A percentile compares a stretch with the other conserved stretches of the same genome.
These are phyloP conservation scores for Halcyon chelicuti DNA, from an alignment of 2,797 vertebrate genomes.

Conservation along the genomic window DNA sequence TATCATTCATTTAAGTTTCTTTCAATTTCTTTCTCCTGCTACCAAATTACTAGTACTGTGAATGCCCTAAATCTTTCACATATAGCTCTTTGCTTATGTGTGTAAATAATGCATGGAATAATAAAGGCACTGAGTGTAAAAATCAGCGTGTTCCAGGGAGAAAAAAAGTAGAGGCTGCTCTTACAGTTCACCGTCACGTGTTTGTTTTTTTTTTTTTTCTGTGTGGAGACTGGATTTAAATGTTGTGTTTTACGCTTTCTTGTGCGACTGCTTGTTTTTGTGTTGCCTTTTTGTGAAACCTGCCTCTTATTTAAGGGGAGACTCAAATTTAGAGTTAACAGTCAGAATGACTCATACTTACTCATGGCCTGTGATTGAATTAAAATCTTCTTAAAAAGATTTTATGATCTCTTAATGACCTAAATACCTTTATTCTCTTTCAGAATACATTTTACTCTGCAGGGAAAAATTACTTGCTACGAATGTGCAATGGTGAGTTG, in stretches of 20 bases:
- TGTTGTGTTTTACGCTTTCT: not conserved
- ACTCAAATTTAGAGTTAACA: not conserved
- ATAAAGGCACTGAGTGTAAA: not conserved
- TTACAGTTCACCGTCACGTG: not conserved
- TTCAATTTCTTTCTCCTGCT: not conserved
- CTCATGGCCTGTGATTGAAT: not conserved
- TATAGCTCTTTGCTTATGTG: not conserved
- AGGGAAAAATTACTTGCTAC: conserved; percentile 96
- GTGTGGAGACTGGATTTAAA: not conserved
- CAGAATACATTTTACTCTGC: conserved; percentile 97
- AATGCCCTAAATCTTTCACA: not conserved
- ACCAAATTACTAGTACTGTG: not conserved
- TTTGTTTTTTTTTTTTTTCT: not conserved
- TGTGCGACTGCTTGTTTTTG: not conserved
- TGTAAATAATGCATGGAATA: not conserved
- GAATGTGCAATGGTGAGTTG: conserved; percentile 98
- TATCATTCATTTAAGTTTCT: not conserved
- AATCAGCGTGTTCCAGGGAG: not conserved
- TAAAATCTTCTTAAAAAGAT: not conserved
- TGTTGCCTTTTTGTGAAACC: not conserved
- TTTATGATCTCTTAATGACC: not conserved
- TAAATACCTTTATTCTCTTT: conserved; percentile 35
- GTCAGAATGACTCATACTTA: not conserved
- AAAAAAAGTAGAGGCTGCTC: not conserved
- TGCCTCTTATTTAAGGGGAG: not conserved